Percentiles rank a stretch among this genome's conserved stretches.
phyloP scores from a whole-genome alignment of 92 coral and sea anemone genomes.

The Blastomussa wellsi region DNA sequence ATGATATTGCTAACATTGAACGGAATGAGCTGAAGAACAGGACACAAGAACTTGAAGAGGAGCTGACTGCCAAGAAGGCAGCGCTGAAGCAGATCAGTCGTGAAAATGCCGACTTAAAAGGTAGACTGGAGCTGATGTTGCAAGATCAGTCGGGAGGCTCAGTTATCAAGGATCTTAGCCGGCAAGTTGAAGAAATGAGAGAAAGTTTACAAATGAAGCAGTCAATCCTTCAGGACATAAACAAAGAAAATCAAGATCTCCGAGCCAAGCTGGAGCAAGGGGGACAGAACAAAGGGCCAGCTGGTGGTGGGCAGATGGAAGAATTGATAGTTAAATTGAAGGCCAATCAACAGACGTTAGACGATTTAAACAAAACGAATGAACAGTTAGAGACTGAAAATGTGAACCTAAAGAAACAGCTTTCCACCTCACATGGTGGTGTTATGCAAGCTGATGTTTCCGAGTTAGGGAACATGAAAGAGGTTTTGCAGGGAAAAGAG shows the following conservation, averaged over 20 bases:
- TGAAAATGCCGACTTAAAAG: conserved; percentile 93
- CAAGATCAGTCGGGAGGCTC: conserved; percentile 83
- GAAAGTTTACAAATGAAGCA: conserved; percentile 78
- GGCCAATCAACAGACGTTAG: conserved; percentile 61
- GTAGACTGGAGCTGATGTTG: conserved; percentile 74
- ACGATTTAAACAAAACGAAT: conserved; percentile 64
- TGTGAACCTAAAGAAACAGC: conserved; percentile 56
- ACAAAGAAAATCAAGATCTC: conserved; percentile 86
- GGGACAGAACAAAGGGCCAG: conserved; percentile 43
- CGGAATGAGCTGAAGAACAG: conserved; percentile 86
- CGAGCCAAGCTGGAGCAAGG: conserved; percentile 66
- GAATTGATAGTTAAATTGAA: conserved; percentile 66
- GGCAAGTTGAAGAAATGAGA: conserved; percentile 74
- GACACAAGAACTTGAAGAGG: conserved; percentile 92
- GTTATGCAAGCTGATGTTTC: conserved; percentile 39
- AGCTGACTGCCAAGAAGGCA: conserved; percentile 88
- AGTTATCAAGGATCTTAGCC: conserved; percentile 73
- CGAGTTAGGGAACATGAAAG: conserved; percentile 52
- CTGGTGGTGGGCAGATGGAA: conserved; percentile 53
- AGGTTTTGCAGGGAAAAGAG: conserved; percentile 43
- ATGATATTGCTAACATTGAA: conserved; percentile 92
- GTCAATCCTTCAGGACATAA: conserved; percentile 76
- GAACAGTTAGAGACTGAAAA: conserved; percentile 73
- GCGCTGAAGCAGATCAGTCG: conserved; percentile 96
- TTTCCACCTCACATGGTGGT: conserved; percentile 31